Evolutionary conservation across 2,888 invertebrate genomes (phyloP), one percentile per base, ranked within the genome.

Genomic region (Salpingus planirostris): DNA sequence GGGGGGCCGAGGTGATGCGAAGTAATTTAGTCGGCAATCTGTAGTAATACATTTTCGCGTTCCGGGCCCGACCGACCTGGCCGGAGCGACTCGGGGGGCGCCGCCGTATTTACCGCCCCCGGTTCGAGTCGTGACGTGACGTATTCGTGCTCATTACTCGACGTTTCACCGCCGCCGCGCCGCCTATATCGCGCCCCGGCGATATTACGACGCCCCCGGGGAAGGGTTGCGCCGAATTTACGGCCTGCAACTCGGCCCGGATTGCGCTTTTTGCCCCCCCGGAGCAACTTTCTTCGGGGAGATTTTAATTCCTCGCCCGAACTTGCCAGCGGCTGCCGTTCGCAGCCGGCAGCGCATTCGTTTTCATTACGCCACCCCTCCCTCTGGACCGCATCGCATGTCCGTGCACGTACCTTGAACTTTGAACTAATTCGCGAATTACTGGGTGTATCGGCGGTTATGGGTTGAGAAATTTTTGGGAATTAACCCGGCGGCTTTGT

Each of bases 141-240:
- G 57, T 60, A 60, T 61, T 59, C 59, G 54, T 57, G 55, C 55
- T 60, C 57, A 60, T 61, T 60, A 61, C 57, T 59, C 56, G 55
- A 54, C 55, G 55, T 57, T 59, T 61, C 60, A 57, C 57, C 59
- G 52, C 56, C 52, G 47, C 50, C 49, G n/a, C n/a, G n/a, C n/a
- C n/a, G n/a, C n/a, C n/a, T n/a, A n/a, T 47, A 50, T 47, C 47
- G 50, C 48, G 44, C 44, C 36, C 28, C 30, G n/a, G 29, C 34
- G 27, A 53, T 54, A 50, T 52, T 52, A 54, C 50, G 42, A 44
- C 46, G 51, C 56, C 53, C n/a, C 54, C 44, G 45, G 54, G 53
- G 52, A 54, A 53, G 56, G 55, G 57, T 57, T 55, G 44, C 46
- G 34, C 46, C 43, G 46, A 54, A 59, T 59, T 59, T 56, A 57